Base-by-base conservation (phyloP, 53 echinoderm and acorn worm genomes). In the Mesocentrotus franciscanus region DNA sequence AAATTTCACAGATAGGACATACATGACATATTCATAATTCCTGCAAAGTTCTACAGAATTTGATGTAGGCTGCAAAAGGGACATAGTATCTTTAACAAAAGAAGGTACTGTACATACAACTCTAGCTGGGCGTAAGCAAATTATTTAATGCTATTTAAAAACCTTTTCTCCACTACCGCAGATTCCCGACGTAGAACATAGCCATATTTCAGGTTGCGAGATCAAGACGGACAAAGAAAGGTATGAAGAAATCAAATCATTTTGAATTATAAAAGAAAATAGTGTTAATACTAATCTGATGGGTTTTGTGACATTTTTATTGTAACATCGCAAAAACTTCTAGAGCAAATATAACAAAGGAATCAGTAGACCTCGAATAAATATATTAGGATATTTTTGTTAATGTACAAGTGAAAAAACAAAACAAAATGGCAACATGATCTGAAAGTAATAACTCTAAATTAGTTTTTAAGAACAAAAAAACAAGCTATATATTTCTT, bases 141-240 rank as follows among this genome's bases (percentile, higher is more conserved):
- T 6, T 49, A 49, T 49, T 49, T 49, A 49, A 49, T 6, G 49
- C 3, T 34, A 39, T 85, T 85, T 22, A 55, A 14, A 90, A 36
- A 49, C 14, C 56, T 29, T 66, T 64, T 33, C 9, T 72, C 56
- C 71, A 20, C 71, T 92, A 14, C 30, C 26, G 10, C 74, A 92
- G 92, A 56, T 92, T 56, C 92, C 92, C 18, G 92, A 92, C 22
- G 20, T 92, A n/a, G 92, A 92, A 68, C 92, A 92, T n/a, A 92
- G 56, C 20, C 92, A 92, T 27, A 74, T 92, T 20, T 71, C 92
- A 6, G 92, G 56, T 20, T 92, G 74, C 57, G 92, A 92, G 56
- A 29, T 56, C 26, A 72, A 72, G 39, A 92, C 92, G 12, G 71
- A 56, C 71, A n/a, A 22, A 74, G 92, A 92, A 72, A 72, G 92